Evolutionary conservation across 2,113 vertebrate genomes (phyloP).

Genomic region (Dipodomys merriami): DNA sequence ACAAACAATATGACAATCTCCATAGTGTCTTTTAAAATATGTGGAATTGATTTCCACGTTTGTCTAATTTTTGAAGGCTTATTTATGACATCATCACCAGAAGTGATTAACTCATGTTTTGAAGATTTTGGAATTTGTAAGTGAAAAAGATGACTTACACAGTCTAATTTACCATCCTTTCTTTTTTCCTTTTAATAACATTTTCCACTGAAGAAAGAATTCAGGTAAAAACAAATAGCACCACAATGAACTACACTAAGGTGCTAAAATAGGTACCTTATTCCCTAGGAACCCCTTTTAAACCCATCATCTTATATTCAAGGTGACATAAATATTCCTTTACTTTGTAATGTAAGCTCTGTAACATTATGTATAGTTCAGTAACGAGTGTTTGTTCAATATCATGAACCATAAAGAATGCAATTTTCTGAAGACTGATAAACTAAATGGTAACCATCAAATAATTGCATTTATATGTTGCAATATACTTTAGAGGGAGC

Average conservation of each 20-base stretch:
- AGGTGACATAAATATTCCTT: conserved; percentile 82
- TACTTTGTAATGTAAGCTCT: conserved; percentile 85
- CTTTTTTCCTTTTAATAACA: too few species aligned
- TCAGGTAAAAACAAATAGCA: too few species aligned
- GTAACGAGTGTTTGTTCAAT: conserved; percentile 85
- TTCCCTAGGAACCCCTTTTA: conserved; percentile 62
- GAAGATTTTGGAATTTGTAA: neutral
- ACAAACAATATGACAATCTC: neutral
- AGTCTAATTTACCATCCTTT: too few species aligned
- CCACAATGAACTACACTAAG: too few species aligned
- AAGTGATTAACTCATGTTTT: neutral
- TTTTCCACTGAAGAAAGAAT: too few species aligned
- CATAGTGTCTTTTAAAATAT: neutral
- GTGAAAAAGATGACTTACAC: neutral
- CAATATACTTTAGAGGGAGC: conserved; percentile 78
- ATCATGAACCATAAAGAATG: conserved; percentile 83
- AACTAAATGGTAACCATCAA: conserved; percentile 82
- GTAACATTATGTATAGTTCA: conserved; percentile 86
- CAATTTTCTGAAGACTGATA: conserved; percentile 84
- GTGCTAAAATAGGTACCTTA: too few species aligned
- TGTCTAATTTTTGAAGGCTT: conserved; percentile 9
- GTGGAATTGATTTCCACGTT: neutral
- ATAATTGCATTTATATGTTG: conserved; percentile 72
- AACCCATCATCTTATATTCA: conserved; percentile 72
- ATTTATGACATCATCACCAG: neutral